A percentile compares a stretch with the other conserved stretches of the same genome.
Evolutionary conservation across 1,140 invertebrate species (phyloP).

Genomic region (Zaprionus tsacasi): DNA sequence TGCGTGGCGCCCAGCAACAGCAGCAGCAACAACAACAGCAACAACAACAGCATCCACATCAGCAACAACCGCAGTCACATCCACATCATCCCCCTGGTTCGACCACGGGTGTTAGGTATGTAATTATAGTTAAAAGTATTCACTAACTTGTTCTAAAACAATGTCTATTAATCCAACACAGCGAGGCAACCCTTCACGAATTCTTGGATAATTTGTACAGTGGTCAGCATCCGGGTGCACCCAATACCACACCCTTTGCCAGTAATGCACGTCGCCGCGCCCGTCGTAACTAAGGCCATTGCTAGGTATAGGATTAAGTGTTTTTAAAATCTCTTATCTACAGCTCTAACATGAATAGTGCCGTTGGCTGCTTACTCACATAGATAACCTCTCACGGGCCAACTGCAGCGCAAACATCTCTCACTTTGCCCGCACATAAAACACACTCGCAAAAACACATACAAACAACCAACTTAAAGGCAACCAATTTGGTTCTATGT

Average conservation of each 20-base stretch:
- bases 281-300: constrained; percentile 66
- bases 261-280: constrained; percentile 69
- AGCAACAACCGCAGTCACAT: constrained; percentile 59
- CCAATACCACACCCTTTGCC: constrained; percentile 62
- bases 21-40: constrained; percentile 83
- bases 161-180: constrained; percentile 25
- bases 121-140: constrained; percentile 12
- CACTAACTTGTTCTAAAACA: neutral
- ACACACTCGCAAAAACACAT: constrained; percentile 20
- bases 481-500: constrained; percentile 16
- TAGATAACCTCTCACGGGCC: constrained; percentile 39
- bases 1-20: constrained; percentile 88
- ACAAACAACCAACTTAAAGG: neutral
- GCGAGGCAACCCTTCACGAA: constrained; percentile 80
- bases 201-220: constrained; percentile 83
- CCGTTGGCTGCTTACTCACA: constrained; percentile 43
- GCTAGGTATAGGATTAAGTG: constrained; percentile 58
- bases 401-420: constrained; percentile 36
- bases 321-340: constrained; percentile 76
- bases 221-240: constrained; percentile 75
- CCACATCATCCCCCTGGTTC: constrained; percentile 61
- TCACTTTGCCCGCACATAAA: constrained; percentile 19
- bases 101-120: constrained; percentile 68
- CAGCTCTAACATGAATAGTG: constrained; percentile 44
- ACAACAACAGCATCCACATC: constrained; percentile 59